Base-by-base conservation (phyloP, 2,888 invertebrate genomes). In the Dicranocentrus wangi region DNA sequence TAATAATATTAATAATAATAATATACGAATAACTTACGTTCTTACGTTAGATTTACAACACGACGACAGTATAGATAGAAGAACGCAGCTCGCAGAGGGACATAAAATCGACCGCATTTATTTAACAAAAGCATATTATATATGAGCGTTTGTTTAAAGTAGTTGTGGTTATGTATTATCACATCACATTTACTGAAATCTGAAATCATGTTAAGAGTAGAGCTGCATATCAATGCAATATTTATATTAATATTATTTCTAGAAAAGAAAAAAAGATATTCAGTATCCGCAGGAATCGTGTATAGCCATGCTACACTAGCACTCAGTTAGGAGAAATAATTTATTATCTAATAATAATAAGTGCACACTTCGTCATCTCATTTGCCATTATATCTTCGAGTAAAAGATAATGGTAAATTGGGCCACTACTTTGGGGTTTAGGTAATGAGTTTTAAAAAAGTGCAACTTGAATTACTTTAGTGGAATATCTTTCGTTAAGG, bases 221-320 rank as follows among this genome's bases (percentile, higher is more conserved):
- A 21, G 43, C 58, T 60, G 75, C 58, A 61, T 61, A 55, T 13
- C 77, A 77, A 77, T 77, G 77, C 77, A 77, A 77, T 69, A 77
- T 77, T 77, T 77, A 77, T 77, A 77, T 39, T 75, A 42, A 19
- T 25, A 47, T 69, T 69, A 51, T 69, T 23, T 76, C 55, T 66
- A n/a, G 25, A 43, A 76, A n/a, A n/a, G 2, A 53, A 3, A 19
- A 10, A 53, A 53, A 55, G 19, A 23, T 23, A 23, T 55, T 55
- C 23, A 21, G 13, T 55, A 21, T 2, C 23, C 55, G 19, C 55
- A 23, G 55, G 23, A n/a, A n/a, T 19, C 21, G 2, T 55, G 55
- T 55, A 2, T 53, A 53, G 23, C 19, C n/a, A n/a, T n/a, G n/a
- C n/a, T n/a, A n/a, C n/a, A n/a, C n/a, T n/a, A n/a, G n/a, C n/a